Evolutionary conservation across 2,797 vertebrate genomes (phyloP).

Genomic region (Erpetoichthys calabaricus): DNA sequence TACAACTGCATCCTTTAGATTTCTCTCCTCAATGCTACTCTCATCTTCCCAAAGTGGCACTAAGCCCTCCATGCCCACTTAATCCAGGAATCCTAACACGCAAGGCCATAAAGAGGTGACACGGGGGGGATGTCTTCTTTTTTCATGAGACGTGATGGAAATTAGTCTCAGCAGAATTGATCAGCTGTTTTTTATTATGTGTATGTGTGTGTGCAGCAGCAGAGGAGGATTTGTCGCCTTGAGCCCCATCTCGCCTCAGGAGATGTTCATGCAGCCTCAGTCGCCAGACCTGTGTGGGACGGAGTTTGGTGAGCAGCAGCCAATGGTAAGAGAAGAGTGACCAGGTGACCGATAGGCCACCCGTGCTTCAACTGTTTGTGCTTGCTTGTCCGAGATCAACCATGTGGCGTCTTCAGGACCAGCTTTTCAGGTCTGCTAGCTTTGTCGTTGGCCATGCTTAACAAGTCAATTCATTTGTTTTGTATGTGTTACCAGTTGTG

Average conservation of each 20-base stretch:
- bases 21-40: too few relatives aligned
- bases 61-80: too few relatives aligned
- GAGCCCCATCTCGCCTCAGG: conserved; percentile 83
- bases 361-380: neutral
- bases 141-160: too few relatives aligned
- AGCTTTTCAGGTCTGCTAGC: conserved; percentile 25
- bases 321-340: conserved; percentile 57
- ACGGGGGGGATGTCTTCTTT: too few relatives aligned
- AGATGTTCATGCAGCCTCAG: conserved; percentile 79
- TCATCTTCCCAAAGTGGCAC: too few relatives aligned
- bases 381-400: neutral
- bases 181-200: neutral
- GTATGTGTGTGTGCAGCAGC: conserved; percentile 46
- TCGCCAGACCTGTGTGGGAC: conserved; percentile 42
- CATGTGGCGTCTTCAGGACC: neutral
- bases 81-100: too few relatives aligned
- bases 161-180: too few relatives aligned
- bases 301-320: conserved; percentile 61
- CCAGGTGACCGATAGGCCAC: too few relatives aligned
- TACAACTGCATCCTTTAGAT: too few relatives aligned
- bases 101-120: too few relatives aligned
- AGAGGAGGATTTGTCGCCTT: conserved; percentile 74
- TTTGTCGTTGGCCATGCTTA: neutral
- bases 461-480: too few relatives aligned
- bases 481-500: too few relatives aligned